Evolutionary conservation across 1,140 invertebrate genomes (phyloP), one percentile per base, ranked within the genome.

Genomic region (Myzus persicae): DNA sequence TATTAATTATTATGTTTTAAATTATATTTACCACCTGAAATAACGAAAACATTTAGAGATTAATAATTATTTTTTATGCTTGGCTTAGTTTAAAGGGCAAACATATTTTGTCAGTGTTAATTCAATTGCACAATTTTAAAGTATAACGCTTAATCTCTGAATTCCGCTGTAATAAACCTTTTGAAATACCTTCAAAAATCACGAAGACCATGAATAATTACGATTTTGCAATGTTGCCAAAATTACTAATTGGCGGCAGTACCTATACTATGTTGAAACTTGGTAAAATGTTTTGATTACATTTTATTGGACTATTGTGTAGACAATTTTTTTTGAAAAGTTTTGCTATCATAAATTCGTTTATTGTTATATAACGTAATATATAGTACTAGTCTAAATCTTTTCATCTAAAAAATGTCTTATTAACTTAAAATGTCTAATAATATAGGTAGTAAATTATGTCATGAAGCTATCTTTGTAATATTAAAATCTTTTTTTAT

Each of bases 71-170:
- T 31, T 67, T 9, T 85, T 85, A 44, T 11, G 40, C 40, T 44
- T 31, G 38, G 82, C 22, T 85, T 42, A 5, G 24, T 85, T 42
- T 85, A 85, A 85, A 31, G 82, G 82, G 20, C 26, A 85, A 84
- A 42, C 8, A 40, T 84, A 48, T 48, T 48, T 85, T 85, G 82
- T 42, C 82, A 14, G 7, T 85, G 82, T 85, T 85, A 44, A 85
- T 85, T 85, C 82, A 42, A 85, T 85, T 44, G 40, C 82, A 85
- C 36, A 85, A 42, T 44, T 85, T 42, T 85, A 14, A 42, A 85
- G 38, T 40, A 24, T 31, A 14, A 3, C 9, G 40, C 44, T 44
- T 44, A 42, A 42, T 85, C 38, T 42, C 26, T 31, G 9, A 85
- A 85, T 42, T 42, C 24, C 24, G 1, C 24, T 40, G 11, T 31